These are phyloP conservation scores for Phoebastria nigripes DNA, from an alignment of 2,797 vertebrate genomes.

Conservation along the genomic window DNA sequence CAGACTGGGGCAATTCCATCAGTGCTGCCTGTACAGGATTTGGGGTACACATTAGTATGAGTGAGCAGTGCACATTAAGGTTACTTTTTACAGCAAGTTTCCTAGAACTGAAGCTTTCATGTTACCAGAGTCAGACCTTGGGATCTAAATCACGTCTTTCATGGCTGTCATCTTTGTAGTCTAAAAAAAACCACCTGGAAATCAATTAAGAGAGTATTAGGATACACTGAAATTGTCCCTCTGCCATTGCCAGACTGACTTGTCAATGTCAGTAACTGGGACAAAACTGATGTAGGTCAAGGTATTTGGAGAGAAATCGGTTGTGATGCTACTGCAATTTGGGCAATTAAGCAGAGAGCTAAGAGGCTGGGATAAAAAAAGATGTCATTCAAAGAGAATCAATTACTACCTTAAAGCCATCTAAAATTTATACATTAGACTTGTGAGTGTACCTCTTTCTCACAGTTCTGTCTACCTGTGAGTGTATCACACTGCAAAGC, in stretches of 20 bases:
- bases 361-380: background rate
- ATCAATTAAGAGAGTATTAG: background rate
- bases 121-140: background rate
- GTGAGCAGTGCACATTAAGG: background rate
- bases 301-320: slow-evolving; percentile 10
- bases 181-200: background rate
- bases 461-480: background rate
- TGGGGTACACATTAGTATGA: background rate
- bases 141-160: background rate
- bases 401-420: background rate
- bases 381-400: background rate
- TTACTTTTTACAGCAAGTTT: background rate
- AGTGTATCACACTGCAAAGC: background rate
- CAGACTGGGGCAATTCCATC: background rate
- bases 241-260: background rate
- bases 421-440: background rate
- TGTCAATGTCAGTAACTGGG: background rate
- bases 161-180: background rate
- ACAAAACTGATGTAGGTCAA: slow-evolving; percentile 24
- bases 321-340: background rate
- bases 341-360: slow-evolving; percentile 1
- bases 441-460: background rate
- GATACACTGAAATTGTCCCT: background rate
- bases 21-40: background rate
- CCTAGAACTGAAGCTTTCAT: background rate